These are phyloP conservation scores for Aegithalos caudatus DNA, from an alignment of 2,113 vertebrate species.

Conservation along the genomic window DNA sequence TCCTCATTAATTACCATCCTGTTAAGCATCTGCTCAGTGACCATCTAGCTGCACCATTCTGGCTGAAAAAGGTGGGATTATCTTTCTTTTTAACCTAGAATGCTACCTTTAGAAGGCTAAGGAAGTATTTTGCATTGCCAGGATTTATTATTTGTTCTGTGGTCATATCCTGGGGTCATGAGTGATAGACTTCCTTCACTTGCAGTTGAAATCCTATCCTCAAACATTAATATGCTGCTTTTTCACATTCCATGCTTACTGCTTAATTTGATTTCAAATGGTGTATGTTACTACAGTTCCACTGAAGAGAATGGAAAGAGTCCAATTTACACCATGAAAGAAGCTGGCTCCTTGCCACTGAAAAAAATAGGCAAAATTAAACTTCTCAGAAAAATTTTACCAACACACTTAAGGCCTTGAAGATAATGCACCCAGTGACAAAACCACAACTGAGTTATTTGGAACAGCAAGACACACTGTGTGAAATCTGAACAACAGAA, in stretches of 20 bases:
- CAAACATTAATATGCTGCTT: background rate
- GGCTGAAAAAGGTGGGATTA: background rate
- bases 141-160: conserved; percentile 18
- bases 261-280: conserved; percentile 49
- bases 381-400: conserved; percentile 27
- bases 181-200: background rate
- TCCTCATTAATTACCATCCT: background rate
- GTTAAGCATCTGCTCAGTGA: background rate
- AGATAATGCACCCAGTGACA: background rate
- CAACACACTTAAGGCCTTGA: background rate
- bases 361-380: conserved; percentile 33
- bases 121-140: background rate
- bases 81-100: background rate
- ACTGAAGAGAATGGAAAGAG: conserved; percentile 10
- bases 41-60: background rate
- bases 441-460: background rate
- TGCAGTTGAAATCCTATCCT: conserved; percentile 9
- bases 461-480: background rate
- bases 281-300: conserved; percentile 3
- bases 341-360: background rate
- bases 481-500: background rate
- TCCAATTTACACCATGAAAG: conserved; percentile 6
- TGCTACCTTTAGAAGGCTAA: background rate
- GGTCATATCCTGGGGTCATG: background rate
- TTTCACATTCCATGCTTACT: conserved; percentile 39